These are phyloP conservation scores for Phaedon cochleariae DNA, from an alignment of 2,888 invertebrate genomes.

Conservation along the genomic window DNA sequence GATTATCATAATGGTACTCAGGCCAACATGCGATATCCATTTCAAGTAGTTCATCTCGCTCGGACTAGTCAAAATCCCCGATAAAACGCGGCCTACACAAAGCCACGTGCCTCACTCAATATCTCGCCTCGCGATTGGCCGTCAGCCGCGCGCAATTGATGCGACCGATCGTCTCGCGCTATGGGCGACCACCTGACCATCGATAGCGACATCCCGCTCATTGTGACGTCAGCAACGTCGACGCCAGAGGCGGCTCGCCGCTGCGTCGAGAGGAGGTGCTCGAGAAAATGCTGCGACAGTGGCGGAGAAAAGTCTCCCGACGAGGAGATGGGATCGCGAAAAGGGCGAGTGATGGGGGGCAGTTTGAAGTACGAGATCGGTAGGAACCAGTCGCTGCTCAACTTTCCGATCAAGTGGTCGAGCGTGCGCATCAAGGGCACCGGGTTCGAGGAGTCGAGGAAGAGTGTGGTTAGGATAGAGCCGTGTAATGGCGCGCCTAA, in stretches of 20 bases:
- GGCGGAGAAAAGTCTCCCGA: slow-evolving; percentile 37
- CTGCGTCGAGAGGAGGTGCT: slow-evolving; percentile 19
- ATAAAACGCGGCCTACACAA: no score
- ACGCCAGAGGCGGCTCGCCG: slow-evolving; percentile 47
- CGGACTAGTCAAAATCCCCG: no score
- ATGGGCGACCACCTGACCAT: slow-evolving; percentile 49
- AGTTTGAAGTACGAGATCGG: slow-evolving; percentile 60
- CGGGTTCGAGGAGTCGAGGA: slow-evolving; percentile 70
- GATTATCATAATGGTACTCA: no score
- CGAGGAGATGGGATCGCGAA: slow-evolving; percentile 26
- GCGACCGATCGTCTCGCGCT: background rate
- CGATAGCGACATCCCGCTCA: slow-evolving; percentile 56
- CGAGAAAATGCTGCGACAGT: slow-evolving; percentile 27
- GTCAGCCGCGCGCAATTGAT: background rate
- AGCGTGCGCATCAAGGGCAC: slow-evolving; percentile 72
- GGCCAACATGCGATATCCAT: no score
- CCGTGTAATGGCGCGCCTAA: slow-evolving; percentile 68
- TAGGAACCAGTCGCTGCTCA: slow-evolving; percentile 56
- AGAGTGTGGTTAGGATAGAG: slow-evolving; percentile 71
- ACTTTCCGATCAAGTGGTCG: slow-evolving; percentile 68
- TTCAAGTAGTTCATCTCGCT: no score
- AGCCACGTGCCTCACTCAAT: no score
- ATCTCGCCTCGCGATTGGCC: background rate
- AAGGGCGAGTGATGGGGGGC: slow-evolving; percentile 50
- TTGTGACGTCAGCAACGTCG: slow-evolving; percentile 54